phyloP scores from a whole-genome alignment of 2,888 invertebrate genomes.

The Drosophila colorata region DNA sequence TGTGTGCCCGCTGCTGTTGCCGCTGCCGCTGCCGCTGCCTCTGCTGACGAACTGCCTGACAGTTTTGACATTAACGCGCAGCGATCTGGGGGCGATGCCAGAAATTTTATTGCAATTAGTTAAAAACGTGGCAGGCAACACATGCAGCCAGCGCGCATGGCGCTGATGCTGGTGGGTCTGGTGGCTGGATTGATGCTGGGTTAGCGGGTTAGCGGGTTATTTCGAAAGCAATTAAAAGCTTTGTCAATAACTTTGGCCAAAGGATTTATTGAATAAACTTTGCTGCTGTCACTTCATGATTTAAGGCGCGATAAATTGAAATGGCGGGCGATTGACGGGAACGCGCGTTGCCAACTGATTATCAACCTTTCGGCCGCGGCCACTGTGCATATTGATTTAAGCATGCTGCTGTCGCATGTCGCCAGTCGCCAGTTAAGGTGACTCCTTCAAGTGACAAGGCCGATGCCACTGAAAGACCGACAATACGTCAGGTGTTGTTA shows the following conservation, averaged over 20 bases:
- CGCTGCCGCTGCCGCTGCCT: constrained; percentile 4
- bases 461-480: constrained; percentile 21
- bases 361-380: constrained; percentile 15
- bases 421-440: constrained; percentile 6
- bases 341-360: constrained; percentile 30
- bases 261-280: constrained; percentile 67
- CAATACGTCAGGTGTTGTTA: constrained; percentile 29
- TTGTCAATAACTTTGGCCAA: constrained; percentile 61
- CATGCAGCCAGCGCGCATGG: constrained; percentile 17
- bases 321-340: constrained; percentile 34
- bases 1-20: constrained; percentile 7
- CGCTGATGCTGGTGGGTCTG: background rate
- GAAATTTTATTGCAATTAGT: constrained; percentile 66
- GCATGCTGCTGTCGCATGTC: constrained; percentile 1
- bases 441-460: constrained; percentile 34
- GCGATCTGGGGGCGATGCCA: constrained; percentile 14
- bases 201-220: constrained; percentile 7
- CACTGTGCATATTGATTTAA: constrained; percentile 50
- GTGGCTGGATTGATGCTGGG: constrained; percentile 7
- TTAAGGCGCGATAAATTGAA: constrained; percentile 50
- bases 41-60: constrained; percentile 45
- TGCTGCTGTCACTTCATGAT: constrained; percentile 45
- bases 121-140: constrained; percentile 43
- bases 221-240: constrained; percentile 68
- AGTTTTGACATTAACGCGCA: constrained; percentile 48